phyloP scores from a whole-genome alignment of 2,888 invertebrate genomes.

The Pterostichus niger region DNA sequence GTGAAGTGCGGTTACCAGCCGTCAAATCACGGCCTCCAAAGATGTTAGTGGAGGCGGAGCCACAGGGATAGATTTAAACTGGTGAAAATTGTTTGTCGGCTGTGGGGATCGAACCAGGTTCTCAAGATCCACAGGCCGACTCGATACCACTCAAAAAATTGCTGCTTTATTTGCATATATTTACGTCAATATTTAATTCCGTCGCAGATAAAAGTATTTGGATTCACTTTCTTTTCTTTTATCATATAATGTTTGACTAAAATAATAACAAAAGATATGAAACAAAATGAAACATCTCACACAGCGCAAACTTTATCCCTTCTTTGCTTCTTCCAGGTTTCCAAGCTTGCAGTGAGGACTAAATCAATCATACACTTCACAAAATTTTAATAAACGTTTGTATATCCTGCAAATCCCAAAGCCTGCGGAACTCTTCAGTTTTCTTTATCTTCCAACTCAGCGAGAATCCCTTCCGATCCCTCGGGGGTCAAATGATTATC shows the following conservation, averaged over 20 bases:
- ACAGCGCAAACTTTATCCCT: conserved; percentile 19
- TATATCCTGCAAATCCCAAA: conserved; percentile 22
- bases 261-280: conserved; percentile 30
- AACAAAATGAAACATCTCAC: conserved; percentile 5
- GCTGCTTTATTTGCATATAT: too few relatives aligned
- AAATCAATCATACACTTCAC: conserved; percentile 58
- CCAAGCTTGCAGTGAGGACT: conserved; percentile 23
- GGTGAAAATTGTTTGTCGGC: too few relatives aligned
- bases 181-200: conserved; percentile 10
- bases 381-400: conserved; percentile 60
- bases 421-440: conserved; percentile 5
- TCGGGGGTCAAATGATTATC: conserved; percentile 62
- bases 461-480: conserved; percentile 31
- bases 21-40: too few relatives aligned
- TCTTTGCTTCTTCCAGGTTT: conserved; percentile 10
- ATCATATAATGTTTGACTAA: conserved; percentile 14
- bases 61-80: too few relatives aligned
- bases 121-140: too few relatives aligned
- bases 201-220: neutral
- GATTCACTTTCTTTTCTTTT: neutral
- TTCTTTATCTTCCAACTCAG: conserved; percentile 42
- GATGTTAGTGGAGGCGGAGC: too few relatives aligned
- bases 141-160: too few relatives aligned
- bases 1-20: too few relatives aligned
- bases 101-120: too few relatives aligned